Base-by-base conservation (phyloP, 2,888 invertebrate species). In the Eupithecia centaureata region DNA sequence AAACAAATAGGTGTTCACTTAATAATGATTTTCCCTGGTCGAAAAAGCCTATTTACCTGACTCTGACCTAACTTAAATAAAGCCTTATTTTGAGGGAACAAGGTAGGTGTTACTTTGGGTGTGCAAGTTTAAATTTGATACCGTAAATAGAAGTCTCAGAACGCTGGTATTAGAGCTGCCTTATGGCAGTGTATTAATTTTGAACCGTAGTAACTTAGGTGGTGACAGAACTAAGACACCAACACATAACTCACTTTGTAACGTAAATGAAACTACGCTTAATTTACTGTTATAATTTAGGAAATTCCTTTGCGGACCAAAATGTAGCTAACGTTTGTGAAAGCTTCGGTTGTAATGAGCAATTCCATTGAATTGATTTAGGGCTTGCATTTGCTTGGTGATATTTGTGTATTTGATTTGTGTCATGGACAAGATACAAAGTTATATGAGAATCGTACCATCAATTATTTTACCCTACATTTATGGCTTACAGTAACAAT, bases 141-240 rank as follows among this genome's bases (percentile, higher is more conserved):
- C 89, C 81, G 88, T 83, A 84, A 88, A 89, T 90, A 89, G 87
- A 84, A 88, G 88, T 86, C 84, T 87, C 79, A 81, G 83, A 80
- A 80, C 82, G 82, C 80, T 82, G 86, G 91, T 89, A 91, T 92
- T 92, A 89, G 86, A 87, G 89, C 83, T 87, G 90, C 91, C 92
- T 92, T 93, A 93, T 92, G 91, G 92, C 87, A 89, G 87, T 92
- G 92, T 92, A 93, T 93, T 92, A 92, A 93, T 93, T 93, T 92
- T 92, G 92, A 92, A 92, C 92, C 92, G 91, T 91, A 89, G 92
- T 93, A 92, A 92, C 88, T 92, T 92, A 88, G 87, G 88, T 84
- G 92, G 92, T 92, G 93, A 93, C 92, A 92, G 92, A 92, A 91
- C 92, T 92, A 92, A 92, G 93, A 93, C 92, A 92, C 90, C 89